Evolutionary conservation across 2,113 vertebrate species (phyloP), one percentile per base, ranked within the genome.

Genomic region (Ceyx margarethae): DNA sequence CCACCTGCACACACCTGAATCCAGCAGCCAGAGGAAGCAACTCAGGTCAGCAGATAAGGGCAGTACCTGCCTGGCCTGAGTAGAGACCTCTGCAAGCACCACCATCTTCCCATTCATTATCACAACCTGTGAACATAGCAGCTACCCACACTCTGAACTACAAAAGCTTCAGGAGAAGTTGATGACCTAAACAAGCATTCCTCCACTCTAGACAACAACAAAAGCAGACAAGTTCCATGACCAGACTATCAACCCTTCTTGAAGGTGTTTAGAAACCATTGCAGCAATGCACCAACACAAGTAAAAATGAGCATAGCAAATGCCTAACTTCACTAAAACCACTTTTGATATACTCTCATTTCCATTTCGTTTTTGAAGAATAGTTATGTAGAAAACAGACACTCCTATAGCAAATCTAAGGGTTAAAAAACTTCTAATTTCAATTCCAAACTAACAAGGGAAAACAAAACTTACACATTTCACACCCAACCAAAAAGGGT

Each of bases 91-190:
- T 61, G 40, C 0, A 0, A 68, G 20, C 23, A 58, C 23, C 19
- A 65, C 33, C 46, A 23, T 16, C 35, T 80, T 65, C 42, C n/a
- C 25, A 15, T 33, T 73, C 67, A 43, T 42, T 19, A 22, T 11
- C 22, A 67, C 31, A 64, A 33, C 5, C 19, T 2, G 0, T 13
- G 15, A 86, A 69, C 1, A 3, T 14, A 61, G 29, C 2, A 1
- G 50, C 22, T 58, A 65, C 25, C 25, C 56, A 48, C 1, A 0
- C 21, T 45, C 50, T 21, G 22, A 64, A 48, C 33, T 53, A 58
- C 31, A 91, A 62, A 89, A 80, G 23, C 45, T 95, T 42, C 50
- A 62, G 37, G 56, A 67, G 40, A 84, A 90, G 57, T 20, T 58
- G 31, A 77, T 71, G 42, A 66, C 46, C 42, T 35, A 74, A 50